A percentile compares a stretch with the other conserved stretches of the same genome.
Evolutionary conservation across 2,113 vertebrate genomes (phyloP).

Genomic region (Pollachius pollachius): DNA sequence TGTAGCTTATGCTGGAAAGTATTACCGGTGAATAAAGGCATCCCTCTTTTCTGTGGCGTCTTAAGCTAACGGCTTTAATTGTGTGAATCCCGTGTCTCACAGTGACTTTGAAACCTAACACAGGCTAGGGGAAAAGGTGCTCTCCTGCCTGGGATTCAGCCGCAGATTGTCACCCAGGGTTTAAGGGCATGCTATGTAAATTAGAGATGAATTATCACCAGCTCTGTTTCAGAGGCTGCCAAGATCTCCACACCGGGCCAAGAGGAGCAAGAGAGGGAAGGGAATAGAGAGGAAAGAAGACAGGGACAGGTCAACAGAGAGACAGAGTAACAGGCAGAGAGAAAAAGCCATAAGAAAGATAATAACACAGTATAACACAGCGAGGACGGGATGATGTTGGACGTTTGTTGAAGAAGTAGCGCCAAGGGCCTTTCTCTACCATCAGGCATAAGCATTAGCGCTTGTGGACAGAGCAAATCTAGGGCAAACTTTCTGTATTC

Average conservation of each 20-base stretch:
- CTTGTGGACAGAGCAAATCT: too few relatives aligned
- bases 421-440: too few relatives aligned
- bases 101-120: slow-evolving; percentile 19
- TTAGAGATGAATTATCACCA: slow-evolving; percentile 64
- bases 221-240: slow-evolving; percentile 38
- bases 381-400: too few relatives aligned
- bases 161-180: slow-evolving; percentile 53
- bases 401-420: too few relatives aligned
- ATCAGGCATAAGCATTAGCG: too few relatives aligned
- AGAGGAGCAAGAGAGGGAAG: slow-evolving; percentile 2
- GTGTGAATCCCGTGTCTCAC: not conserved
- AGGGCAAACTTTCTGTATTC: too few relatives aligned
- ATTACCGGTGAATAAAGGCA: slow-evolving; percentile 5
- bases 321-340: slow-evolving; percentile 7
- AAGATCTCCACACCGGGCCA: slow-evolving; percentile 13
- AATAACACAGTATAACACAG: too few relatives aligned
- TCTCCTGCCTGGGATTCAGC: slow-evolving; percentile 27
- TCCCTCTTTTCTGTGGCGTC: slow-evolving; percentile 1
- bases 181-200: slow-evolving; percentile 58
- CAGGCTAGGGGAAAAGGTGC: slow-evolving; percentile 28
- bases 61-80: not conserved
- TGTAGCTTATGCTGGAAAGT: slow-evolving; percentile 8
- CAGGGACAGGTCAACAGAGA: not conserved
- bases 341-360: not conserved
- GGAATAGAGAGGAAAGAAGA: not conserved